phyloP scores from a whole-genome alignment of 1,140 invertebrate species.

The Zaprionus vittiger region DNA sequence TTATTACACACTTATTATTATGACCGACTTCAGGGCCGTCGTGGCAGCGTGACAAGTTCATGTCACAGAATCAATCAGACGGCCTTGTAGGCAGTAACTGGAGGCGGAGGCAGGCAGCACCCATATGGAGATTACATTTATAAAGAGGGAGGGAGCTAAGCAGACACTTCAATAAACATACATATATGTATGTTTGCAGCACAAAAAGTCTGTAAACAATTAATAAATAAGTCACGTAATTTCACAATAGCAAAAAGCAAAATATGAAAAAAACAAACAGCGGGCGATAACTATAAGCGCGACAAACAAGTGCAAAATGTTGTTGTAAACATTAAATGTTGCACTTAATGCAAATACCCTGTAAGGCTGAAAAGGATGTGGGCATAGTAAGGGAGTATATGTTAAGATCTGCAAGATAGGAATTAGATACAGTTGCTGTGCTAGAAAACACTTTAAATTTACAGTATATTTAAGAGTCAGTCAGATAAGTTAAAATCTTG shows the following conservation, averaged over 20 bases:
- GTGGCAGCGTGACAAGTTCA: slow-evolving; percentile 58
- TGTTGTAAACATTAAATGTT: slow-evolving; percentile 23
- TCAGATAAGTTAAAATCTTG: neutral
- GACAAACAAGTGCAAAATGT: slow-evolving; percentile 26
- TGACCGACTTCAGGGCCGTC: slow-evolving; percentile 72
- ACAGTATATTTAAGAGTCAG: too few relatives aligned
- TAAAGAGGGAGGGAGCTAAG: slow-evolving; percentile 24
- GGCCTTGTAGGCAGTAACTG: slow-evolving; percentile 21
- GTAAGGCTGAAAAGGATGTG: neutral
- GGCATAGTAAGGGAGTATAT: neutral
- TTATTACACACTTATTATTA: slow-evolving; percentile 33
- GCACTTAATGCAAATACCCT: slow-evolving; percentile 22
- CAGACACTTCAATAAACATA: slow-evolving; percentile 2
- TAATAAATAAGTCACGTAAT: slow-evolving; percentile 74
- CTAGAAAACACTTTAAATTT: too few relatives aligned
- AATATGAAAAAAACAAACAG: slow-evolving; percentile 20
- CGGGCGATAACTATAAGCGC: slow-evolving; percentile 27
- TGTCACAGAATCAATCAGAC: slow-evolving; percentile 72
- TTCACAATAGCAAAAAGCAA: slow-evolving; percentile 30
- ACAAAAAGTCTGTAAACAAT: slow-evolving; percentile 41
- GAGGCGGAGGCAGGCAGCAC: slow-evolving; percentile 30
- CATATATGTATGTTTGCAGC: neutral
- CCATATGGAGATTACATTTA: slow-evolving; percentile 72
- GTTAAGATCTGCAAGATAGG: too few relatives aligned
- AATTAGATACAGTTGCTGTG: neutral